Conservation (phyloP, 2,888 invertebrate genomes). For the Acleris sparsana region DNA sequence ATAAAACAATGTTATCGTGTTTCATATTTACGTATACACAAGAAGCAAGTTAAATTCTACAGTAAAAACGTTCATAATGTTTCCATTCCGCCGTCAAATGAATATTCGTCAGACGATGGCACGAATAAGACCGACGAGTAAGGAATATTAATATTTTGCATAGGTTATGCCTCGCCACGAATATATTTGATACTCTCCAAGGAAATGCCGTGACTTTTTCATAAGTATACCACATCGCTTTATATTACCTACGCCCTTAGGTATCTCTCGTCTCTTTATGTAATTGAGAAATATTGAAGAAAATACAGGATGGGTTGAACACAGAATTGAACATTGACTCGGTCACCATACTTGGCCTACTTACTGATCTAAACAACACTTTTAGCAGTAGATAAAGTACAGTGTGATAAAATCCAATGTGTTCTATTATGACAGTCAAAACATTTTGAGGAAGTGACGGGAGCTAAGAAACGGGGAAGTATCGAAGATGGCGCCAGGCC, state of each 20-base stretch:
- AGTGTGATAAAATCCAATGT: not conserved
- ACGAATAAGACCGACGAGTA: slow-evolving; percentile 9
- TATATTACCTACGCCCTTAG: no score
- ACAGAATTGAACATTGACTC: no score
- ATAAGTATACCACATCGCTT: no score
- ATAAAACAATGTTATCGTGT: no score
- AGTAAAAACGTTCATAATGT: not conserved
- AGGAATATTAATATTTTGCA: slow-evolving; percentile 20
- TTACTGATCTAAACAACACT: no score
- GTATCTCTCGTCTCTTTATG: no score
- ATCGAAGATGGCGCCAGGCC: slow-evolving; percentile 64
- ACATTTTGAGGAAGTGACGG: slow-evolving; percentile 39
- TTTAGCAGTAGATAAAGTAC: not conserved
- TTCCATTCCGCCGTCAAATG: slow-evolving; percentile 6
- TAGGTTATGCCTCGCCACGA: not conserved
- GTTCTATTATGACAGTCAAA: slow-evolving; percentile 12
- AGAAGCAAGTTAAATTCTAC: not conserved
- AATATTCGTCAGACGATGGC: slow-evolving; percentile 3
- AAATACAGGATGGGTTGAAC: no score
- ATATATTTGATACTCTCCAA: not conserved
- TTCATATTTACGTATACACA: not conserved
- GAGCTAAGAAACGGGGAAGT: slow-evolving; percentile 45
- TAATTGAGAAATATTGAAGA: no score
- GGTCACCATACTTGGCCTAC: no score
- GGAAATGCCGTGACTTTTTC: no score